Conservation (phyloP, 2,797 vertebrate genomes). For the Apogon hyalosoma region DNA sequence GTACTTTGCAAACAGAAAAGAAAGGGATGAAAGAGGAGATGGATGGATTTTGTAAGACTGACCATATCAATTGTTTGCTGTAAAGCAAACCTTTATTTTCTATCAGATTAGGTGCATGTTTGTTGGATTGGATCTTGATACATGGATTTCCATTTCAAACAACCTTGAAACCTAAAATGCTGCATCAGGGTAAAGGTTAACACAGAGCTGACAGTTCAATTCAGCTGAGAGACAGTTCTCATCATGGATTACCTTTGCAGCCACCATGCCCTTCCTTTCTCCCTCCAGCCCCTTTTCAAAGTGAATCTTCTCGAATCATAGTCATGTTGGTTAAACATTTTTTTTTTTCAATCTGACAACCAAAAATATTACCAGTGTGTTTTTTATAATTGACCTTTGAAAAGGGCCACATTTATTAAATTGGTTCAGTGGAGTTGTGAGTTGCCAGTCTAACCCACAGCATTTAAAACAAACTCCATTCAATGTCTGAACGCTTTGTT, state of each 20-base stretch:
- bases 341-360: background rate
- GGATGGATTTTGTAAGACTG: conserved; percentile 65
- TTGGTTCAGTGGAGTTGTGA: background rate
- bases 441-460: conserved; percentile 1
- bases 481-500: conserved; percentile 24
- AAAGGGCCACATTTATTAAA: conserved; percentile 16
- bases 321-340: conserved; percentile 15
- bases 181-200: conserved; percentile 73
- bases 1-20: conserved; percentile 71
- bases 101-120: conserved; percentile 73
- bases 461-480: conserved; percentile 25
- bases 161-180: conserved; percentile 77
- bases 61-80: conserved; percentile 72
- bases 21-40: conserved; percentile 57
- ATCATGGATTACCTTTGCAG: conserved; percentile 72
- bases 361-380: background rate
- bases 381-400: conserved; percentile 14
- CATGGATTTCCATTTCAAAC: conserved; percentile 71
- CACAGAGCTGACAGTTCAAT: conserved; percentile 71
- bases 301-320: conserved; percentile 33
- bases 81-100: conserved; percentile 64
- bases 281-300: conserved; percentile 35
- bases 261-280: conserved; percentile 48
- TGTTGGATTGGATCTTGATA: conserved; percentile 67
- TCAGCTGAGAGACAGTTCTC: conserved; percentile 75